Evolutionary conservation across 2,888 invertebrate species (phyloP).

Genomic region (Phaedon cochleariae): DNA sequence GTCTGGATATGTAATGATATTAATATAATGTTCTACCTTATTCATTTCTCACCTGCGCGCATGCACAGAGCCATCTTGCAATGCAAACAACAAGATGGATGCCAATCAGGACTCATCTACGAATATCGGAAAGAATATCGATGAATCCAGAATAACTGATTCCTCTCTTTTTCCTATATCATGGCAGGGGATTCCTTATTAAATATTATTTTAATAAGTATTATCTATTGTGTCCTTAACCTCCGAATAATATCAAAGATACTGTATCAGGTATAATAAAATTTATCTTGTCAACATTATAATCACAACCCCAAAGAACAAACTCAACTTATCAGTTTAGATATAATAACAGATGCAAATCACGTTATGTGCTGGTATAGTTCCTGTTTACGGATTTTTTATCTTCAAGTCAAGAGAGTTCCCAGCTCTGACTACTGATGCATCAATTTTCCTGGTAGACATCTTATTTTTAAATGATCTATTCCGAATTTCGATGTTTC

Average conservation of each 20-base stretch:
- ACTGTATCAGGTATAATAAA: slow-evolving; percentile 51
- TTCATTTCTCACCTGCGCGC: slow-evolving; percentile 31
- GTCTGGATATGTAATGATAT: slow-evolving; percentile 33
- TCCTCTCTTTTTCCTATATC: slow-evolving; percentile 9
- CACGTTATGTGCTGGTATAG: slow-evolving; percentile 2
- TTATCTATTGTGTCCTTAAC: slow-evolving; percentile 57
- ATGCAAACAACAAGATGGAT: slow-evolving; percentile 47
- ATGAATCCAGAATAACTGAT: too few relatives aligned
- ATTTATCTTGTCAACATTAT: slow-evolving; percentile 56
- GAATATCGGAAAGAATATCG: neutral
- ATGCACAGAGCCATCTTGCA: slow-evolving; percentile 46
- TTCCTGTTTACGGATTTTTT: too few relatives aligned
- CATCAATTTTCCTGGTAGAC: too few relatives aligned
- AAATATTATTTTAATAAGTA: slow-evolving; percentile 58
- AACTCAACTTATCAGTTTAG: slow-evolving; percentile 50
- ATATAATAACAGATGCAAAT: slow-evolving; percentile 40
- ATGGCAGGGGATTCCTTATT: slow-evolving; percentile 53
- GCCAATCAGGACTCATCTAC: slow-evolving; percentile 28
- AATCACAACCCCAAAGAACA: slow-evolving; percentile 50
- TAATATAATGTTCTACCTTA: slow-evolving; percentile 19
- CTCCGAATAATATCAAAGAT: slow-evolving; percentile 52
- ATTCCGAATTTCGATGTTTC: too few relatives aligned
- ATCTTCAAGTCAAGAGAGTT: too few relatives aligned
- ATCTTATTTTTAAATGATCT: too few relatives aligned
- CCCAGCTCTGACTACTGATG: too few relatives aligned